phyloP scores from a whole-genome alignment of 2,113 vertebrate species.

The Sturnira hondurensis region DNA sequence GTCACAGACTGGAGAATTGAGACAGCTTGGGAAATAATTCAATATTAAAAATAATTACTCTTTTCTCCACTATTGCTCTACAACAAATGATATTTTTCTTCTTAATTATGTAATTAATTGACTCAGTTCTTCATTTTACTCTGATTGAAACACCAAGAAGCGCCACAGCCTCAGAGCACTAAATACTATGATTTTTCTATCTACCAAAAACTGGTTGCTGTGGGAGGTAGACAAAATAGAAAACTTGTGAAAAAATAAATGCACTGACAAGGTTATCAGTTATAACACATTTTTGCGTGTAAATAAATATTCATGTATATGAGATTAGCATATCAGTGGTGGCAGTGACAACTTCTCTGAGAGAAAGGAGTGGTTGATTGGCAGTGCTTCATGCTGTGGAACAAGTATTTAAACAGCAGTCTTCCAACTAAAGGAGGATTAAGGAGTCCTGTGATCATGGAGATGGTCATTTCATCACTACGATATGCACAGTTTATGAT shows the following conservation, averaged over 20 bases:
- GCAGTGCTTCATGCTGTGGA: accelerated
- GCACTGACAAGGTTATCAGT: background rate
- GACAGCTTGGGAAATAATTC: background rate
- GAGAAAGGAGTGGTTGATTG: accelerated
- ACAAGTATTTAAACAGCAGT: no score
- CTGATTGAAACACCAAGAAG: background rate
- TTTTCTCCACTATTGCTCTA: background rate
- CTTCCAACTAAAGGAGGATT: no score
- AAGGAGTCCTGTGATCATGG: background rate
- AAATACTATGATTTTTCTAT: background rate
- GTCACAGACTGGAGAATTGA: background rate
- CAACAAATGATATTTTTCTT: background rate
- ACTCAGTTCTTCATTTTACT: background rate
- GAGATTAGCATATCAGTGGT: background rate
- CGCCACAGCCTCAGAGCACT: background rate
- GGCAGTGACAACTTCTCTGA: background rate
- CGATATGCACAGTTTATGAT: background rate
- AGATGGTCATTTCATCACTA: background rate
- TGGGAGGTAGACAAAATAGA: background rate
- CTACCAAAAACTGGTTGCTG: background rate
- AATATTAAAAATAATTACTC: background rate
- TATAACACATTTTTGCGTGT: background rate
- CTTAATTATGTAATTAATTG: constrained; percentile 8
- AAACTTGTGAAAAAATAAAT: background rate
- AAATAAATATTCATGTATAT: background rate